Percentiles rank a stretch among this genome's conserved stretches.
Conservation (phyloP, 2,797 vertebrate genomes). For the Syngnathus rostellatus region DNA sequence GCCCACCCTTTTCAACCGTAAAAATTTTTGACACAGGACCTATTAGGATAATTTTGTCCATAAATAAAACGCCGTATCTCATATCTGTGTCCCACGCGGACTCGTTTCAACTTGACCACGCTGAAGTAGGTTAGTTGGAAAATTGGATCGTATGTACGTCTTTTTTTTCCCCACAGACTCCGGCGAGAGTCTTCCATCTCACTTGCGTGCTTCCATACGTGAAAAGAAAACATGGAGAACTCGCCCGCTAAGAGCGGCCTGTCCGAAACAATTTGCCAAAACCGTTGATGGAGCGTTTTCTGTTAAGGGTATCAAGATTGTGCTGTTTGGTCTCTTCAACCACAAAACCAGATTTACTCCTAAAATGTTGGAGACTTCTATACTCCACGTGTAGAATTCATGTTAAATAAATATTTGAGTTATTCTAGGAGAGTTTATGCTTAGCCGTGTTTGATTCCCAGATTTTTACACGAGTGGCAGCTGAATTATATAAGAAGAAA, state of each 20-base stretch:
- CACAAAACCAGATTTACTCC: background rate
- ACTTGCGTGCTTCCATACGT: background rate
- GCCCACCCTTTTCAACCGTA: background rate
- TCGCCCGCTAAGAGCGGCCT: background rate
- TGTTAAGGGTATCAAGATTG: background rate
- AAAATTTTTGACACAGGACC: constrained; percentile 53
- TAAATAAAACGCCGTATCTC: constrained; percentile 40
- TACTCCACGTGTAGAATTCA: background rate
- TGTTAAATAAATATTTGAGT: background rate
- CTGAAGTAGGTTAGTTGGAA: constrained; percentile 58
- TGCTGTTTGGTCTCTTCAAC: background rate
- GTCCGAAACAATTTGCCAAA: background rate
- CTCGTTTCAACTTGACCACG: constrained; percentile 56
- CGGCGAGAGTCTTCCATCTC: background rate
- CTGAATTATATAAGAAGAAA: background rate
- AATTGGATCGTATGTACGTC: constrained; percentile 10
- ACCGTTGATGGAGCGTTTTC: background rate
- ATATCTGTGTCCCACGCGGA: constrained; percentile 30
- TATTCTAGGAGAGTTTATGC: background rate
- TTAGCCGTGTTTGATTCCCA: background rate
- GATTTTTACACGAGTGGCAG: background rate
- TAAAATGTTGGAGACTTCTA: background rate
- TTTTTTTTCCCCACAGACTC: constrained; percentile 30
- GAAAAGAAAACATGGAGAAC: constrained; percentile 2
- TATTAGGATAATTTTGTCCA: constrained; percentile 43